Base-by-base conservation (phyloP, 1,140 invertebrate genomes). In the Pteromalus puparum region DNA sequence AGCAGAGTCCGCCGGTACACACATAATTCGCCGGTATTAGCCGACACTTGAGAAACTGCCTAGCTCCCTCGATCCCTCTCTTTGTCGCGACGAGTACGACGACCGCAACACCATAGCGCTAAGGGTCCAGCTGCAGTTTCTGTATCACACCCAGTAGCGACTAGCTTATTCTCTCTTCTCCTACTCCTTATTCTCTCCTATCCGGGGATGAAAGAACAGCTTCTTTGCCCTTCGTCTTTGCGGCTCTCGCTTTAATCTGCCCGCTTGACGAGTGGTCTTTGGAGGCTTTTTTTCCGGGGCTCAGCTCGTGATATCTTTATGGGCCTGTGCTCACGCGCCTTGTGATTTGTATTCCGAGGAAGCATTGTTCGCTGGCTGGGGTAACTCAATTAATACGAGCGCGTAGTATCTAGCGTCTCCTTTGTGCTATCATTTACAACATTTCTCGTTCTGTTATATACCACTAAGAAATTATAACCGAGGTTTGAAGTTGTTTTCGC, bases 21-120 rank as follows among this genome's bases (percentile, higher is more conserved):
- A n/a, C 53, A n/a, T n/a, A n/a, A 46, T 18, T 7, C 30, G 13
- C 18, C 72, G 72, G 72, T n/a, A 73, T 73, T 73, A 73, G 72
- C 72, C 30, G 72, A 73, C 30, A 73, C 72, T 73, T 34, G 72
- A 73, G 34, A 73, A 73, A 73, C 72, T 73, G 34, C 34, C 34
- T 21, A 13, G 28, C n/a, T n/a, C n/a, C 18, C 30, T 73, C 53
- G 53, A 61, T 18, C 18, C 53, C n/a, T n/a, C 53, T n/a, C 53
- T 61, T 61, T 61, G 53, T 61, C 53, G 21, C 6, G 53, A 21
- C 15, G 53, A n/a, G n/a, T n/a, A 53, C 46, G 48, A 53, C 18
- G 18, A 61, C 53, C 4, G n/a, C 53, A 61, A 61, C 53, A 61
- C n/a, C n/a, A 61, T 61, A 61, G 21, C 21, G 53, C 21, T n/a